These are phyloP conservation scores for Oceanites oceanicus DNA, from an alignment of 2,113 vertebrate species.

Conservation along the genomic window DNA sequence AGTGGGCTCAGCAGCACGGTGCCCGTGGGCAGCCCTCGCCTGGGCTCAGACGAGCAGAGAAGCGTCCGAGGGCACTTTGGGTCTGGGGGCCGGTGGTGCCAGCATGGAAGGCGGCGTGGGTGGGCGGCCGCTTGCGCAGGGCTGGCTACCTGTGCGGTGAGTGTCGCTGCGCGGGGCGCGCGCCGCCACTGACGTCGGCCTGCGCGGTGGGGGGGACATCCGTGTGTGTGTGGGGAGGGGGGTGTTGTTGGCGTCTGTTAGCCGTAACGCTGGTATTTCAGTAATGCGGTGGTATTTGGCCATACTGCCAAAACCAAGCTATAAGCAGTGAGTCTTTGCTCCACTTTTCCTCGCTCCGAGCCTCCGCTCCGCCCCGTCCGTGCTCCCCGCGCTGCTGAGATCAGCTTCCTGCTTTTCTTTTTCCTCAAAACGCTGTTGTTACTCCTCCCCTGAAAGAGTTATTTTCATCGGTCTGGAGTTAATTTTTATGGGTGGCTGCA, in stretches of 20 bases:
- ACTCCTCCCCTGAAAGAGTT: constrained; percentile 64
- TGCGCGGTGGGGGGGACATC: background rate
- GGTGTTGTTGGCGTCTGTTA: background rate
- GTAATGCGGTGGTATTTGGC: background rate
- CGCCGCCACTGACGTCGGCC: background rate
- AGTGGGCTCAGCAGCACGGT: background rate
- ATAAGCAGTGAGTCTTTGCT: constrained; percentile 31
- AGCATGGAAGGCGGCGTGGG: background rate
- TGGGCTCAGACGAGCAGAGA: rapidly evolving
- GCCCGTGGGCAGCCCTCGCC: background rate
- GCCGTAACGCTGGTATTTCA: background rate
- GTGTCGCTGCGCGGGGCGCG: background rate
- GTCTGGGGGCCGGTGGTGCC: background rate
- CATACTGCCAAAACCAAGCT: constrained; percentile 33
- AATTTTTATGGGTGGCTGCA: background rate
- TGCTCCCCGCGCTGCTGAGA: constrained; percentile 66
- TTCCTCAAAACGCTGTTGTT: constrained; percentile 14
- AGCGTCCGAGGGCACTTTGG: background rate
- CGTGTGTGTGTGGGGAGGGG: background rate
- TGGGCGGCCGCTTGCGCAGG: background rate
- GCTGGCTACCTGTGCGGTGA: background rate
- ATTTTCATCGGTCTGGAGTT: constrained; percentile 50
- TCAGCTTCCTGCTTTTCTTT: constrained; percentile 77
- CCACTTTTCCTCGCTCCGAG: constrained; percentile 45
- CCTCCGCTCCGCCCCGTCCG: constrained; percentile 72